Base-by-base conservation (phyloP, 2,888 invertebrate species). In the Parasteatoda lunata region DNA sequence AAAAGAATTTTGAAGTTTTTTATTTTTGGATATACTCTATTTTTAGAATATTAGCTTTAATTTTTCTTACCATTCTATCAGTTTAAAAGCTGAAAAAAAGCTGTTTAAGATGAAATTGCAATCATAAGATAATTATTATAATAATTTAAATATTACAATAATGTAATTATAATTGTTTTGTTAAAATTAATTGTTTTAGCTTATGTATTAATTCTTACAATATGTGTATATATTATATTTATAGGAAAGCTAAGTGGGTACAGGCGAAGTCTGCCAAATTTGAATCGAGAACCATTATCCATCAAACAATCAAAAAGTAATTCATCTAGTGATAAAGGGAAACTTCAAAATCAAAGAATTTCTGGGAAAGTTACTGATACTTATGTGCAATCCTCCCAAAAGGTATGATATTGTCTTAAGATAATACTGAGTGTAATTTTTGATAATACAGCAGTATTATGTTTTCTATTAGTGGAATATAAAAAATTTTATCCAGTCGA, bases 221-320 rank as follows among this genome's bases (percentile, higher is more conserved):
- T 11, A 15, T 59, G 7, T 76, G 11, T 45, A n/a, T 47, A n/a
- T 66, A 45, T 78, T 59, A 54, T 49, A 64, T 68, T 81, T 81
- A 11, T 48, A 82, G 81, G 48, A n/a, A 87, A 87, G 64, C 47
- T 81, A 30, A 72, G 81, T 77, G 73, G 76, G 30, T 84, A 84
- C 48, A 77, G 84, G 68, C 68, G 88, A 15, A 88, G 88, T 71
- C 78, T 88, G 68, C 88, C 88, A 64, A 88, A 88, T 75, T 71
- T 88, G 64, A 76, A 66, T 77, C 68, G 75, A 66, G 79, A 80
- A 15, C 83, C 78, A 52, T 15, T 54, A 47, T 52, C 59, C 47
- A 15, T 66, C 54, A 82, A 72, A 79, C 83, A 78, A 72, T 75
- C 75, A 83, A 88, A 78, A 83, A 75, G 11, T 54, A 78, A 76